These are phyloP conservation scores for Adoxophyes honmai DNA, from an alignment of 1,140 invertebrate genomes.

Conservation along the genomic window DNA sequence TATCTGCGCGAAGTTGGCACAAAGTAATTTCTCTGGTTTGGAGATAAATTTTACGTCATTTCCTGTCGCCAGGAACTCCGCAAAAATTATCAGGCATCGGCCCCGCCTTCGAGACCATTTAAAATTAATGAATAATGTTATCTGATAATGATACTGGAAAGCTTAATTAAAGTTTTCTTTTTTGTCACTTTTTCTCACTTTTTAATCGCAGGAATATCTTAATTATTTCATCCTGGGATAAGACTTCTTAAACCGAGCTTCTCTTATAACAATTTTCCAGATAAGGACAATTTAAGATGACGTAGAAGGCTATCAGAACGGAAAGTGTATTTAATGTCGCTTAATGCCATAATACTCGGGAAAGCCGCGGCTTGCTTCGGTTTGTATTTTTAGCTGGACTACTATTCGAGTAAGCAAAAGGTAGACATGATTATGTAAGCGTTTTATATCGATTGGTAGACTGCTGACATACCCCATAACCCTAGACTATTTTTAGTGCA, in stretches of 20 bases:
- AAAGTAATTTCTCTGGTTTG: constrained; percentile 64
- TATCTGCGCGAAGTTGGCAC: constrained; percentile 57
- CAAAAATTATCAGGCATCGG: constrained; percentile 68
- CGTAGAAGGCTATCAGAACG: background rate
- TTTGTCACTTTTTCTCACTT: constrained; percentile 54
- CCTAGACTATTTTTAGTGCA: constrained; percentile 25
- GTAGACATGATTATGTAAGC: constrained; percentile 7
- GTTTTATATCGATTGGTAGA: constrained; percentile 9
- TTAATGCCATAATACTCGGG: background rate
- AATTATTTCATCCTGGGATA: constrained; percentile 46
- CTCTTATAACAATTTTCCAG: constrained; percentile 45
- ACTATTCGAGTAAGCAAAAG: background rate
- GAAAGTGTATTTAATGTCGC: background rate
- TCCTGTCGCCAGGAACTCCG: constrained; percentile 54
- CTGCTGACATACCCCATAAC: constrained; percentile 9
- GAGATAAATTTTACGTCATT: constrained; percentile 72
- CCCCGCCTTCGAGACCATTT: constrained; percentile 55
- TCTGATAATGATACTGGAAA: constrained; percentile 71
- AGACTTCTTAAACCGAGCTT: constrained; percentile 40
- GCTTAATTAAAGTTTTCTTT: constrained; percentile 73
- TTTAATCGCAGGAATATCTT: constrained; percentile 62
- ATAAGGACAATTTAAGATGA: constrained; percentile 27
- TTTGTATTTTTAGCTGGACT: background rate
- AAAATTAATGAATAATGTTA: constrained; percentile 77
- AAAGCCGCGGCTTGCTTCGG: background rate